Percentiles rank a stretch among this genome's conserved stretches.
Conservation (phyloP, 2,888 invertebrate genomes). For the Villa cingulata region DNA sequence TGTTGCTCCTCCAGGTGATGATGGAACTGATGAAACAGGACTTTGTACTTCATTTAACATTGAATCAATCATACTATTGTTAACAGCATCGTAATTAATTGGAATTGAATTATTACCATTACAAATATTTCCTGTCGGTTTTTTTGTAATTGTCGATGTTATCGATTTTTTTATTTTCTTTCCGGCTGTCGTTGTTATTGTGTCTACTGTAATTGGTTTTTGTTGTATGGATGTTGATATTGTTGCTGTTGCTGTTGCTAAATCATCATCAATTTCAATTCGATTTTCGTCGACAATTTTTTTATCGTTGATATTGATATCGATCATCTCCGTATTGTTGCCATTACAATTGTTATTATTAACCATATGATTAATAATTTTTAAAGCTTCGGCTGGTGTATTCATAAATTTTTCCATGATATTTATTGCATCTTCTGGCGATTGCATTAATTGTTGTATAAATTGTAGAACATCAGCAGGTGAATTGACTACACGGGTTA, state of each 20-base stretch:
- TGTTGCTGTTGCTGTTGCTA: neutral
- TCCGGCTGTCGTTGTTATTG: no score
- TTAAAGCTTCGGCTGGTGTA: constrained; percentile 33
- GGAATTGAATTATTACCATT: no score
- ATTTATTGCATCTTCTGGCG: constrained; percentile 34
- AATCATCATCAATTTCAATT: neutral
- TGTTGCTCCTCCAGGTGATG: neutral
- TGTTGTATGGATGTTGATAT: neutral
- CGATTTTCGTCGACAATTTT: neutral
- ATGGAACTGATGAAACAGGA: neutral
- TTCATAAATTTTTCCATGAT: constrained; percentile 37
- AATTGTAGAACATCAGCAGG: constrained; percentile 35
- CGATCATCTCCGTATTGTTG: neutral
- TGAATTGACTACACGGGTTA: constrained; percentile 34
- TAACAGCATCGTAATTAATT: neutral
- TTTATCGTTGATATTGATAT: no score
- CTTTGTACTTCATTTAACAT: constrained; percentile 12
- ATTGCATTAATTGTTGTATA: constrained; percentile 33
- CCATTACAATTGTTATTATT: constrained; percentile 23
- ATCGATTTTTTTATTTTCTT: no score
- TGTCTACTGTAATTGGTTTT: no score
- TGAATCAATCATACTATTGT: constrained; percentile 15
- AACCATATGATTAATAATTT: constrained; percentile 32
- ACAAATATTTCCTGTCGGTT: no score
- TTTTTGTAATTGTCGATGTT: no score